Conservation (phyloP, 92 coral and sea anemone genomes). For the Siderastrea siderea region DNA sequence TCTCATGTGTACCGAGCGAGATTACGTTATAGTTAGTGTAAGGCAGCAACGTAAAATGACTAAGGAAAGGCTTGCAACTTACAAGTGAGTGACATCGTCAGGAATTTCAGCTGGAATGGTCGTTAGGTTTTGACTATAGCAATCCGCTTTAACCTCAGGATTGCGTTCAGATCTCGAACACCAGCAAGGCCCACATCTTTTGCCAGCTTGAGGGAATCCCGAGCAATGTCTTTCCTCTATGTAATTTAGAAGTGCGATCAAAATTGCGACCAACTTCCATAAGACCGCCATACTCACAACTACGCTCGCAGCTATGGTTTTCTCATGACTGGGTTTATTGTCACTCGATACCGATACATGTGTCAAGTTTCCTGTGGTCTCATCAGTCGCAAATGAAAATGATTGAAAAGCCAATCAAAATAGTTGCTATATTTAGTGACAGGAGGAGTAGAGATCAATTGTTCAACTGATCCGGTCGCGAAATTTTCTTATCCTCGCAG, state of each 20-base stretch:
- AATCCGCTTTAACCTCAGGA: constrained; percentile 1
- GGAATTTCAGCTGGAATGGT: constrained; percentile 45
- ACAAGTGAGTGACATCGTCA: constrained; percentile 22
- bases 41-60: background rate
- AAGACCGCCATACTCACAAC: constrained; percentile 45
- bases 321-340: constrained; percentile 35
- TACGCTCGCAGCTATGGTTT: constrained; percentile 14
- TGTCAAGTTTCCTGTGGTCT: constrained; percentile 47
- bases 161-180: background rate
- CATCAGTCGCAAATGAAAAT: constrained; percentile 4
- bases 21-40: background rate
- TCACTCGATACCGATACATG: constrained; percentile 39
- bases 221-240: background rate
- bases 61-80: constrained; percentile 10
- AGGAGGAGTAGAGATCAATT: constrained; percentile 35
- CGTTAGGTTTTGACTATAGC: constrained; percentile 28
- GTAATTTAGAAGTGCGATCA: background rate
- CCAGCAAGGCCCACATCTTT: constrained; percentile 28
- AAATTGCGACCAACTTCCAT: constrained; percentile 25
- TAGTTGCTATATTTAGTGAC: constrained; percentile 35
- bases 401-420: constrained; percentile 46
- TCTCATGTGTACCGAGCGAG: background rate
- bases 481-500: background rate
- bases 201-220: background rate
- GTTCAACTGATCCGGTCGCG: constrained; percentile 27